These are phyloP conservation scores for Himalopsyche phryganea DNA, from an alignment of 1,140 invertebrate genomes.

Conservation along the genomic window DNA sequence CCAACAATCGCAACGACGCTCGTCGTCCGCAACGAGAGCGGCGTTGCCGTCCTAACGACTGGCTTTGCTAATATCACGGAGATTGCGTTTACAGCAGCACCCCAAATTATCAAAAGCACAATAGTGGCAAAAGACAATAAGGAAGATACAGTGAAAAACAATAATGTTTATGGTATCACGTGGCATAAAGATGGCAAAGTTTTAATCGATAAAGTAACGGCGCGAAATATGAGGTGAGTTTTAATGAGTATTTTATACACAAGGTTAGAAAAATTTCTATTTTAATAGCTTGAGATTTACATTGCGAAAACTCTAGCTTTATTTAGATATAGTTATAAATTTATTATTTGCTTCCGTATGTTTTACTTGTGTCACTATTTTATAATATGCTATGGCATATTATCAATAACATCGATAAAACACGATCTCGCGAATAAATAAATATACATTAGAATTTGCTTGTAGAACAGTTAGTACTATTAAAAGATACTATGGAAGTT, in stretches of 20 bases:
- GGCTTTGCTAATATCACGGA: neutral
- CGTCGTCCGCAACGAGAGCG: neutral
- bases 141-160: slow-evolving; percentile 19
- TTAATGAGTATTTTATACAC: neutral
- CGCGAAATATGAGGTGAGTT: slow-evolving; percentile 48
- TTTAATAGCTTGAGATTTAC: too few relatives aligned
- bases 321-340: too few relatives aligned
- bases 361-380: too few relatives aligned
- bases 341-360: too few relatives aligned
- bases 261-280: too few relatives aligned
- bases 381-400: too few relatives aligned
- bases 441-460: too few relatives aligned
- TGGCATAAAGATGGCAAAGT: slow-evolving; percentile 52
- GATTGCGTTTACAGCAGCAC: slow-evolving; percentile 30
- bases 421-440: too few relatives aligned
- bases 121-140: slow-evolving; percentile 34
- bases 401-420: too few relatives aligned
- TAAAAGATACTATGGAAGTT: too few relatives aligned
- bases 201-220: slow-evolving; percentile 44
- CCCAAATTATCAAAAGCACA: slow-evolving; percentile 24
- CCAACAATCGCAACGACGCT: neutral
- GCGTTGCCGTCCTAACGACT: neutral
- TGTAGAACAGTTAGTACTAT: too few relatives aligned
- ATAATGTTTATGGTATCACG: slow-evolving; percentile 42
- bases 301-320: too few relatives aligned